Evolutionary conservation across 2,888 invertebrate species (phyloP), one percentile per base, ranked within the genome.

Genomic region (Ectemnius cavifrons): DNA sequence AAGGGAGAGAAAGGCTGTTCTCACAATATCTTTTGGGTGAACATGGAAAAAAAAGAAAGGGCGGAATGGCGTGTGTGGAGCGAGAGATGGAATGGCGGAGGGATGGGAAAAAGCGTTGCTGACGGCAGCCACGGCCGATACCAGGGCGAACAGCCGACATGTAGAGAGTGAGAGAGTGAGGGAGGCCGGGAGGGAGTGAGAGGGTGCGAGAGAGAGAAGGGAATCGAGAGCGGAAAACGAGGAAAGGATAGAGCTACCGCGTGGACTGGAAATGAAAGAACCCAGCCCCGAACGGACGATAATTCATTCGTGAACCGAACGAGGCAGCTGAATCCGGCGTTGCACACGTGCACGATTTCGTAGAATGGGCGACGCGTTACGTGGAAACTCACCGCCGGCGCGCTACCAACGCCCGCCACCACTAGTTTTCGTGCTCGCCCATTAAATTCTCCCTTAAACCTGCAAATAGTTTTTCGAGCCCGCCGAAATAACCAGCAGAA

Each of bases 281-380:
- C 89, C 82, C 80, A 88, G 85, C 86, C 85, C 87, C 85, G 87
- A 88, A 89, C 88, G 88, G 89, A 87, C 90, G 90, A 91, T 91
- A 90, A 91, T 89, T 91, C 90, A 91, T 90, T 90, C 89, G 87
- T 88, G 90, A 89, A 89, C 88, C 90, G 90, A 89, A 89, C 90
- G 88, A 88, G 87, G 89, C 89, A 89, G 89, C 90, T 90, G 90
- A 89, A 90, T 88, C 87, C 88, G 87, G 86, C 86, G 85, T 80
- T 84, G 87, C 86, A 88, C 88, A 87, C 86, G 88, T 86, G 85
- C 86, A 84, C 84, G 84, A 85, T 85, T 87, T 82, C 83, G 82
- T 86, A 83, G 86, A 85, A 83, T 84, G 82, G 81, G 77, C 81
- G 81, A 79, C 81, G 80, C 67, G 77, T 76, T 82, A 82, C 77